Conservation (phyloP, 2,797 vertebrate genomes). For the Benthosema pterotum region DNA sequence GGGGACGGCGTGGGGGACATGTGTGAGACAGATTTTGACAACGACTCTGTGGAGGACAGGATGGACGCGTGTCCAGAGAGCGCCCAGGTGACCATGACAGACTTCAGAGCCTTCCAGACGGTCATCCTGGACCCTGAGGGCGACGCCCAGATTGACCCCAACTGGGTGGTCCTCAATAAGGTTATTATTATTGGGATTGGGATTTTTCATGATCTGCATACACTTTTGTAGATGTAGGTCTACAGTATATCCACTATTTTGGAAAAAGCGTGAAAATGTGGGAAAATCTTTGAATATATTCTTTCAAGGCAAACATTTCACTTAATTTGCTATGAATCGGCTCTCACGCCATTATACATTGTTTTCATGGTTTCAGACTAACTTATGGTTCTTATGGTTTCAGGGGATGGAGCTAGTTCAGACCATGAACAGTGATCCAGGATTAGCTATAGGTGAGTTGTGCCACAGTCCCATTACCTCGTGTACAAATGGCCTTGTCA, state of each 20-base stretch:
- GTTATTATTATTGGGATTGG: no score
- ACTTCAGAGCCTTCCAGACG: conserved; percentile 96
- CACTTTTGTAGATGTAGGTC: no score
- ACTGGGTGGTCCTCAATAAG: conserved; percentile 98
- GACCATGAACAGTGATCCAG: conserved; percentile 98
- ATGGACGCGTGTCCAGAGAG: conserved; percentile 94
- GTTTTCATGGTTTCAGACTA: neutral
- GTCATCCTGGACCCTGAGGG: conserved; percentile 95
- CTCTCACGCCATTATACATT: no score
- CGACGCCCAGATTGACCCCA: conserved; percentile 94
- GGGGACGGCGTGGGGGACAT: conserved; percentile 91
- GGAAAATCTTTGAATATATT: no score
- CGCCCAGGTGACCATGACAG: conserved; percentile 93
- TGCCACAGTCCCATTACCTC: no score
- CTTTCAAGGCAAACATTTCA: no score
- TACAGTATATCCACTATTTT: no score
- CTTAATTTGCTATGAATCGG: no score
- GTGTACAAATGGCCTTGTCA: no score
- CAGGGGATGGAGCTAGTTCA: conserved; percentile 98
- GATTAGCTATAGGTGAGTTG: conserved; percentile 90
- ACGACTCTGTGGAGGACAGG: conserved; percentile 87
- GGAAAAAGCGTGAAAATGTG: no score
- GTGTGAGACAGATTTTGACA: conserved; percentile 95
- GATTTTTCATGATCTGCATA: no score
- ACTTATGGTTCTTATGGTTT: neutral